Evolutionary conservation across 2,797 vertebrate species (phyloP).

Genomic region (Peromyscus attwateri): DNA sequence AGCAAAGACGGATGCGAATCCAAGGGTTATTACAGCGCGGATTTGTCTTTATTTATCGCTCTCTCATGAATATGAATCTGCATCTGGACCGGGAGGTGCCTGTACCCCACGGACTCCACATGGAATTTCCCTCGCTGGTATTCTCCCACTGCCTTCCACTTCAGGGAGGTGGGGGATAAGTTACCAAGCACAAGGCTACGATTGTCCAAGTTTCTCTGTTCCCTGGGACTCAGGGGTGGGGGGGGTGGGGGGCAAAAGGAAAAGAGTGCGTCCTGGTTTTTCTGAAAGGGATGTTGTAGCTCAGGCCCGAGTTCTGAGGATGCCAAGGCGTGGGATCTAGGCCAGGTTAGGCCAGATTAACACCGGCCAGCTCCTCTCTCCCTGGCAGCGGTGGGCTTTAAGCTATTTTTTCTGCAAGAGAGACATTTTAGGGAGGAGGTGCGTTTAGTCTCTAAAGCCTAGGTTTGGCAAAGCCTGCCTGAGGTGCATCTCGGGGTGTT

Average conservation of each 20-base stretch:
- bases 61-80: constrained; percentile 91
- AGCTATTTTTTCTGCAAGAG: neutral
- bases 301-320: neutral
- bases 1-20: constrained; percentile 90
- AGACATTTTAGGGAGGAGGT: neutral
- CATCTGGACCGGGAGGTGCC: constrained; percentile 81
- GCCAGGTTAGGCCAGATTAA: neutral
- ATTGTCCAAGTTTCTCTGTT: constrained; percentile 37
- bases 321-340: neutral
- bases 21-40: constrained; percentile 88
- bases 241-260: no score
- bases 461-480: neutral
- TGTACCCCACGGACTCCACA: constrained; percentile 70
- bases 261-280: neutral
- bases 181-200: constrained; percentile 26
- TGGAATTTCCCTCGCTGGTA: constrained; percentile 47
- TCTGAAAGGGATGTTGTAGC: neutral
- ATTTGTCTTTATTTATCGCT: constrained; percentile 89
- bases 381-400: neutral
- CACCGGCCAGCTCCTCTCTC: neutral
- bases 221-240: neutral
- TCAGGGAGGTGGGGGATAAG: neutral
- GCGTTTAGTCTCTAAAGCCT: neutral
- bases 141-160: neutral
- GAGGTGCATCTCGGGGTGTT: neutral